These are phyloP conservation scores for Pachycephus smyrnensis DNA, from an alignment of 2,888 invertebrate species.

Conservation along the genomic window DNA sequence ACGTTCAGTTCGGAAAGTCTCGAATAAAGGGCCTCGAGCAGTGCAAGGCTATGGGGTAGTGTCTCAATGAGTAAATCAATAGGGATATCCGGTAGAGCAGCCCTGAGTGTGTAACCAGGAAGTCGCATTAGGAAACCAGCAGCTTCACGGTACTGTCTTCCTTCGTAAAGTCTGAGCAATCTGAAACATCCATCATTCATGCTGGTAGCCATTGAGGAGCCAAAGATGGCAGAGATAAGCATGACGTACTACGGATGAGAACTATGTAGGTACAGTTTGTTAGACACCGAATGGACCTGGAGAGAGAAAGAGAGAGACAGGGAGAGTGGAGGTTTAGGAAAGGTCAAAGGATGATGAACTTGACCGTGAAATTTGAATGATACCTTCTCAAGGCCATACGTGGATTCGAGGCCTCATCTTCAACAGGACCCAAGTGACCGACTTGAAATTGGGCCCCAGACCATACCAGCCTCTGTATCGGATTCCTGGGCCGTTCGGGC, in stretches of 20 bases:
- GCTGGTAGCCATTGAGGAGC: not conserved
- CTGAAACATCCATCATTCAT: slow-evolving; percentile 36
- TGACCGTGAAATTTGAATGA: slow-evolving; percentile 11
- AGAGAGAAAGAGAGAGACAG: slow-evolving; percentile 21
- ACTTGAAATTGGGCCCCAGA: slow-evolving; percentile 53
- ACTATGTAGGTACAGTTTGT: slow-evolving; percentile 57
- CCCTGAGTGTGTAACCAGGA: slow-evolving; percentile 83
- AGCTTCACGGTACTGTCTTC: slow-evolving; percentile 90
- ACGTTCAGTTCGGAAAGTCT: slow-evolving; percentile 51
- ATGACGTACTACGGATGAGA: too few relatives aligned
- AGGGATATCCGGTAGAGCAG: slow-evolving; percentile 83
- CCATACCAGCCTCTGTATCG: slow-evolving; percentile 60
- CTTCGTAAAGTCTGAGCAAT: slow-evolving; percentile 86
- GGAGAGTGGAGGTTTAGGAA: not conserved
- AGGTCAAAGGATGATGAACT: not conserved
- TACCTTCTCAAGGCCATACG: slow-evolving; percentile 59
- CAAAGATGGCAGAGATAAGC: not conserved
- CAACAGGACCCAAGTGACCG: slow-evolving; percentile 43
- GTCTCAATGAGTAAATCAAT: slow-evolving; percentile 90
- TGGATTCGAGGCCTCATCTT: slow-evolving; percentile 59
- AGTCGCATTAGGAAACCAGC: slow-evolving; percentile 85
- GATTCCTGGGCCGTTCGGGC: slow-evolving; percentile 58
- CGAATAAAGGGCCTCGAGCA: slow-evolving; percentile 84
- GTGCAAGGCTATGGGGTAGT: slow-evolving; percentile 86
- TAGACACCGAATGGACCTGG: slow-evolving; percentile 47